Evolutionary conservation across 2,797 vertebrate species (phyloP), one percentile per base, ranked within the genome.

Genomic region (Rhodeus uyekii): DNA sequence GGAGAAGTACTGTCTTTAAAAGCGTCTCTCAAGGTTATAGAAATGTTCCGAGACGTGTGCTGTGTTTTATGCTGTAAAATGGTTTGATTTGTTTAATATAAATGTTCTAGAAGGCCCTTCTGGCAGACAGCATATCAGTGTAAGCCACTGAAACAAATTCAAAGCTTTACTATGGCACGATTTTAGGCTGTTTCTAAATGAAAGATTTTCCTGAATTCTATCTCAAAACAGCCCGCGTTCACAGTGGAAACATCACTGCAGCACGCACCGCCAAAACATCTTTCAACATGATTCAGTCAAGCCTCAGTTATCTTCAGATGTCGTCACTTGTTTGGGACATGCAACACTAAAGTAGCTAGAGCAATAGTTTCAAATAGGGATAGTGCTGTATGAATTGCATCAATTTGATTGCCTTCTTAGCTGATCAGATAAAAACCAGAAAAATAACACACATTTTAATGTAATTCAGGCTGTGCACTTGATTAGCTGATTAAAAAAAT

Each of bases 91-190:
- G 69, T 73, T 42, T 73, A 74, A 64, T 73, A 72, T 12, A 61
- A 80, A 72, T 72, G 67, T 61, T 80, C 67, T 72, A 72, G 78
- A 80, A 80, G 78, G 78, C 78, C 68, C 67, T 80, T 80, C 67
- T 61, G 78, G 78, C 71, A 39, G 65, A 73, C 79, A 81, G 79
- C 79, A 73, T 73, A 65, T 81, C 58, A 50, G 79, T 73, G 79
- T 42, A 73, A 73, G 44, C 69, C 79, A 53, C 71, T 48, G 79
- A 74, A 53, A 63, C 60, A 14, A 81, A 64, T 81, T 73, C 58
- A 24, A 81, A 74, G 69, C 79, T 64, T 48, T 22, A 74, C 60
- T 63, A 81, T 74, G 68, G 79, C 79, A 81, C 69, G 32, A 29
- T 48, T 81, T 48, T 64, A 74, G 78, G 42, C 78, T 72, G 68